Evolutionary conservation across 2,113 vertebrate genomes (phyloP), one percentile per base, ranked within the genome.

Genomic region (Mola mola): DNA sequence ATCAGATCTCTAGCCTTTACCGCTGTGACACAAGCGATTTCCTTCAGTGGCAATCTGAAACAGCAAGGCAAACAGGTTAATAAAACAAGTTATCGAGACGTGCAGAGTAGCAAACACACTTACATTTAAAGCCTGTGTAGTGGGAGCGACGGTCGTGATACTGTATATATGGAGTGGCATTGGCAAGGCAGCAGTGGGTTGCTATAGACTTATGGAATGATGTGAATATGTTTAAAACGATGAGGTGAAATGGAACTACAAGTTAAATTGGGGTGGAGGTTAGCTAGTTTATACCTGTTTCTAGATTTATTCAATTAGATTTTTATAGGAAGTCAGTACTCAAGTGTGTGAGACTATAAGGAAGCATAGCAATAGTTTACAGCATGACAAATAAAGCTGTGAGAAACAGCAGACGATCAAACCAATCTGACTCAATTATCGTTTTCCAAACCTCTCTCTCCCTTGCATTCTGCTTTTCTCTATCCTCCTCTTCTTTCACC

Each of bases 1-100:
- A 77, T 93, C 87, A 93, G 81, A 92, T 89, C 81, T 92, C 81
- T 89, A 89, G 92, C 86, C 88, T 70, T 85, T 81, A 67, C 79
- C 86, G 67, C 78, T 22, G 78, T 55, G 75, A 85, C 75, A 70
- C 79, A 82, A 93, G 90, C 89, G 91, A 83, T 90, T 92, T 87
- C 91, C 91, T 78, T 88, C 89, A 70, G 81, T 79, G 89, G 89
- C 74, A 92, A 97, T 98, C 96, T 98, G 96, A 92, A 96, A 95
- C 92, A 94, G 96, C 96, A 98, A 97, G 94, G 96, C 96, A 98
- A 92, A 99, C 92, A 93, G 89, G 94, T 98, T 98, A 98, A 94
- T 92, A 91, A 72, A 43, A 90, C 80, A 79, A 16, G 79, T 88
- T 81, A 78, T 26, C 73, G 25, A 68, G 57, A 82, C 75, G 56